Conservation (phyloP, 2,888 invertebrate species). For the Archaeoteleia sp. region DNA sequence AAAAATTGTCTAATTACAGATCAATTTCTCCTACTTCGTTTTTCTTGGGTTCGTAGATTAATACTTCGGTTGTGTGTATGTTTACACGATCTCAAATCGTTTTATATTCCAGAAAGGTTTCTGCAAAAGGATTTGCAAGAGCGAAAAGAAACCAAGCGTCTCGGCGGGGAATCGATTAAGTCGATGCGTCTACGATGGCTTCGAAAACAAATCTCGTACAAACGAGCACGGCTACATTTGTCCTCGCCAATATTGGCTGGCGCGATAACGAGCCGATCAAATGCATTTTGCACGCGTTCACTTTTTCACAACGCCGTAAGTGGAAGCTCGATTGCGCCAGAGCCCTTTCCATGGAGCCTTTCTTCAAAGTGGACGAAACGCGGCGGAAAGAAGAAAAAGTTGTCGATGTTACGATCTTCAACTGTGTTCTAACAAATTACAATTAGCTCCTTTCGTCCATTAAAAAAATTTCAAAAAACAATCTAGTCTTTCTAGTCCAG, state of each 20-base stretch:
- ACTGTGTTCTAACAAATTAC: slow-evolving; percentile 2
- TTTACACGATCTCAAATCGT: background rate
- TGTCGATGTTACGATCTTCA: background rate
- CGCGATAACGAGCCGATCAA: slow-evolving; percentile 16
- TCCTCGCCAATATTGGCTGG: slow-evolving; percentile 2
- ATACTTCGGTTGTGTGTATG: background rate
- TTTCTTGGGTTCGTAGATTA: no score
- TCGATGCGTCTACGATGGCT: background rate
- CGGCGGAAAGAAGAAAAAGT: background rate
- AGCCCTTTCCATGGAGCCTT: background rate
- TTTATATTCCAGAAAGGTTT: background rate
- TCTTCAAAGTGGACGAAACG: background rate
- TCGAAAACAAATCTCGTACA: slow-evolving; percentile 3
- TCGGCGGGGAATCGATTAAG: background rate
- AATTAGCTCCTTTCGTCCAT: background rate
- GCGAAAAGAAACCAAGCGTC: background rate
- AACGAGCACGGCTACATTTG: slow-evolving; percentile 10
- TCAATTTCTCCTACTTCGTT: no score
- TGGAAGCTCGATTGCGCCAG: slow-evolving; percentile 10
- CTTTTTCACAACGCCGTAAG: slow-evolving; percentile 10
- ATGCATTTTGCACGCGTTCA: slow-evolving; percentile 4
- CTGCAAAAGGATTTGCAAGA: background rate
- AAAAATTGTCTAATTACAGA: no score
- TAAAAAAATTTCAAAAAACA: background rate
- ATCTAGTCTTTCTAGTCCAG: no score